Evolutionary conservation across 2,888 invertebrate species (phyloP).

Genomic region (Emmelina monodactyla): DNA sequence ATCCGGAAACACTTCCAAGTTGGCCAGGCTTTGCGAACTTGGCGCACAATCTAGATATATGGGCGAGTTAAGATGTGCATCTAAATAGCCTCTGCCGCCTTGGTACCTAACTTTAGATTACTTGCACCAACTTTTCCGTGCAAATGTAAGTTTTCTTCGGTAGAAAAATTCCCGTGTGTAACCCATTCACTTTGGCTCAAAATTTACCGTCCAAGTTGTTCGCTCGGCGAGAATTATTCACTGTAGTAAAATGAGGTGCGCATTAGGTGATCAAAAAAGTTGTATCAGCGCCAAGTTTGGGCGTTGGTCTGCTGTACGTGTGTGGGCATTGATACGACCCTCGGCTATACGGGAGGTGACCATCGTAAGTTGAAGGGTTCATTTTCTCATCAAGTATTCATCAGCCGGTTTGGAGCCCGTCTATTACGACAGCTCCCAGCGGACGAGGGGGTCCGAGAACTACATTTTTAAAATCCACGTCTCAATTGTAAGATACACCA

Average conservation of each 20-base stretch:
- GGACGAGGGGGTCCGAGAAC: constrained; percentile 21
- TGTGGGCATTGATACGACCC: neutral
- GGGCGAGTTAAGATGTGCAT: constrained; percentile 63
- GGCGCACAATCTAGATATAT: constrained; percentile 61
- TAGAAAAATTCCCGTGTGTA: constrained; percentile 41
- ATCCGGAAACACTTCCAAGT: constrained; percentile 34
- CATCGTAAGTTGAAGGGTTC: constrained; percentile 45
- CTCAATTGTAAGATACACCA: constrained; percentile 19
- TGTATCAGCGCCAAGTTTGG: neutral
- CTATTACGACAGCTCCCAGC: constrained; percentile 34
- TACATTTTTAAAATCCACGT: constrained; percentile 48
- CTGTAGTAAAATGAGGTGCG: constrained; percentile 1
- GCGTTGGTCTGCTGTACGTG: too few species aligned
- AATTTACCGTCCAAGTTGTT: constrained; percentile 49
- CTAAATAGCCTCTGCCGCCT: constrained; percentile 62
- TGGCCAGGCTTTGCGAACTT: constrained; percentile 30
- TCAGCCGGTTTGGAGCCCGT: constrained; percentile 29
- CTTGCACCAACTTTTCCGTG: constrained; percentile 57
- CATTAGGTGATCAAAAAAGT: constrained; percentile 1
- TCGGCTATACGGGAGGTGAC: constrained; percentile 18
- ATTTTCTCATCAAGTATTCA: constrained; percentile 49
- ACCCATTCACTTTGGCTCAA: constrained; percentile 44
- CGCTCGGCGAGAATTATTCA: constrained; percentile 25
- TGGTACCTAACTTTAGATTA: constrained; percentile 65
- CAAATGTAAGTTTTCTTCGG: constrained; percentile 34